These are phyloP conservation scores for Hyalella azteca DNA, from an alignment of 2,888 invertebrate genomes.

Conservation along the genomic window DNA sequence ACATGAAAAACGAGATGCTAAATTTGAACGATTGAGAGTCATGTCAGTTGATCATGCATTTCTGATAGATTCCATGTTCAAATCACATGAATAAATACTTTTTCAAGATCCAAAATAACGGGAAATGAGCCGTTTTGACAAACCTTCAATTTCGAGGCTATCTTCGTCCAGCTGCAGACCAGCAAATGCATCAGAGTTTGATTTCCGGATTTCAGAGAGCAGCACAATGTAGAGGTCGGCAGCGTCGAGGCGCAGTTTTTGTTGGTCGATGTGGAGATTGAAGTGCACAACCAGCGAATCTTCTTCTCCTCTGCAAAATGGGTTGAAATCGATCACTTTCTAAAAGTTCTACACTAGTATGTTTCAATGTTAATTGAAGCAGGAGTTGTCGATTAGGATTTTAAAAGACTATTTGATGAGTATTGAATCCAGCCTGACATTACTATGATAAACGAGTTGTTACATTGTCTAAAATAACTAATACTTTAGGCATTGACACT, in stretches of 20 bases:
- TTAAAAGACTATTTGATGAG: too few species aligned
- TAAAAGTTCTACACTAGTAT: too few species aligned
- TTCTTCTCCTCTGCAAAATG: conserved; percentile 62
- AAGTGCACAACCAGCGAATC: conserved; percentile 82
- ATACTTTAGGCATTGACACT: too few species aligned
- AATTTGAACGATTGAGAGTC: too few species aligned
- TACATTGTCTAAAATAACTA: too few species aligned
- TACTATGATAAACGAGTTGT: too few species aligned
- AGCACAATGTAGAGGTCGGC: conserved; percentile 70
- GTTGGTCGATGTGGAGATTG: conserved; percentile 81
- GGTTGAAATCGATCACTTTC: too few species aligned
- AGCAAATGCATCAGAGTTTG: conserved; percentile 62
- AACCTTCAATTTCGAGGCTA: conserved; percentile 71
- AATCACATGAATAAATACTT: background rate
- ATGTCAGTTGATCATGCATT: too few species aligned
- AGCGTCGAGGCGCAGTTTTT: conserved; percentile 62
- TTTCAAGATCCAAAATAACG: background rate
- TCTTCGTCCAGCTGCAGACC: conserved; percentile 72
- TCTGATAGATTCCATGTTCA: too few species aligned
- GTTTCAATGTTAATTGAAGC: too few species aligned
- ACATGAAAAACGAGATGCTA: background rate
- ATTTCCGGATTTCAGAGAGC: conserved; percentile 58
- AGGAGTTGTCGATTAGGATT: too few species aligned
- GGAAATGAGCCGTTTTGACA: conserved; percentile 9
- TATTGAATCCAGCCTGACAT: too few species aligned